Percentiles rank a stretch among this genome's conserved stretches.
These are phyloP conservation scores for Caenorhabditis sp. DNA, from an alignment of 2,888 invertebrate species.

Conservation along the genomic window DNA sequence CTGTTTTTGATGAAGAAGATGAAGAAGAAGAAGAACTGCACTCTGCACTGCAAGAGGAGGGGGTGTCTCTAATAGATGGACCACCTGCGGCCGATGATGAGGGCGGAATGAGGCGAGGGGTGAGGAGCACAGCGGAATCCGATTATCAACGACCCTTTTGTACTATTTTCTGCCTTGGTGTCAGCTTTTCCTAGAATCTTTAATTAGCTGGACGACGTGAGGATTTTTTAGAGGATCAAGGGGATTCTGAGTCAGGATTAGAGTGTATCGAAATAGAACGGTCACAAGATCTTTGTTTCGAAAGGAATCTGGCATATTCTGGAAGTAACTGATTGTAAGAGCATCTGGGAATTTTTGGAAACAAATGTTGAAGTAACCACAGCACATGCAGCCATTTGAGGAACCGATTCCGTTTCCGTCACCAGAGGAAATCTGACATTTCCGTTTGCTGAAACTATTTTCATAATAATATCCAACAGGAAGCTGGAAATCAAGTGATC, in stretches of 20 bases:
- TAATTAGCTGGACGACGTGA: conserved; percentile 1
- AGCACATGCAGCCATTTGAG: background rate
- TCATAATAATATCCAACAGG: too few species aligned
- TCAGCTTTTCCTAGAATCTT: background rate
- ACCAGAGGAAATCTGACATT: conserved; percentile 33
- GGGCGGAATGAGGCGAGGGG: background rate
- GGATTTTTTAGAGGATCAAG: background rate
- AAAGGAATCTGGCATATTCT: too few species aligned
- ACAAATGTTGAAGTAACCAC: background rate
- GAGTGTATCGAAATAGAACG: too few species aligned
- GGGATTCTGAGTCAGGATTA: too few species aligned
- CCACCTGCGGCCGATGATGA: conserved; percentile 51
- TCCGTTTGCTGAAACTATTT: conserved; percentile 28
- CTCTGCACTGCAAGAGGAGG: background rate
- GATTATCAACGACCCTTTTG: conserved; percentile 37
- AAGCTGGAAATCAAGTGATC: background rate
- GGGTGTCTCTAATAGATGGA: conserved; percentile 23
- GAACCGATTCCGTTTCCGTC: background rate
- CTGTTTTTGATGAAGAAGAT: conserved; percentile 19
- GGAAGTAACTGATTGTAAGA: too few species aligned
- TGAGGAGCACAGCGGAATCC: conserved; percentile 25
- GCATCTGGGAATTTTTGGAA: too few species aligned
- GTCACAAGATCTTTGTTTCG: too few species aligned
- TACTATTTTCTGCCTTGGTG: conserved; percentile 1
- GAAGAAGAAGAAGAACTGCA: conserved; percentile 30